These are phyloP conservation scores for Pardosa pseudoannulata DNA, from an alignment of 2,888 invertebrate genomes.

Conservation along the genomic window DNA sequence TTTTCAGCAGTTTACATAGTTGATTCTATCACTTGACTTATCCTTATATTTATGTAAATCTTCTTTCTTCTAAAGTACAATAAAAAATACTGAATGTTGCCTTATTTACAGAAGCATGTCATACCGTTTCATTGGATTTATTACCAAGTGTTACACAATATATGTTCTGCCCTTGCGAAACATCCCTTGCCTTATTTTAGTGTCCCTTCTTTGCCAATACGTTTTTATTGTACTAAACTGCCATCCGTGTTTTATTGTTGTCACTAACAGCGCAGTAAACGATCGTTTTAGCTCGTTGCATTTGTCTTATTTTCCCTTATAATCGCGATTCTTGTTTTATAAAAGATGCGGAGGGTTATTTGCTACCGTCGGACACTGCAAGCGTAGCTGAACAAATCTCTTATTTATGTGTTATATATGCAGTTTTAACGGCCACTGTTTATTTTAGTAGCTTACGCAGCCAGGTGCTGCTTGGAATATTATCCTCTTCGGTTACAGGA, in stretches of 20 bases:
- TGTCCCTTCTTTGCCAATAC: neutral
- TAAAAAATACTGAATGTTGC: too few relatives aligned
- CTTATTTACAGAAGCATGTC: too few relatives aligned
- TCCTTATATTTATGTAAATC: too few relatives aligned
- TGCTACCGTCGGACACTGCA: neutral
- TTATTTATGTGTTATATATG: neutral
- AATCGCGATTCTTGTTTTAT: neutral
- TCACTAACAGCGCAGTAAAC: constrained; percentile 22
- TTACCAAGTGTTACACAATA: too few relatives aligned
- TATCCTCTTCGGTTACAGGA: too few relatives aligned
- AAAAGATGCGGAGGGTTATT: neutral
- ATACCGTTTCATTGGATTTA: too few relatives aligned
- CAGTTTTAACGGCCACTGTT: neutral
- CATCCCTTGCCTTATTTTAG: too few relatives aligned
- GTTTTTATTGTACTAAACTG: constrained; percentile 8
- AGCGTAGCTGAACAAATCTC: neutral
- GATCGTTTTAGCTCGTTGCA: neutral
- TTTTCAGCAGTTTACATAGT: too few relatives aligned
- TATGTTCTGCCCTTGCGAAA: too few relatives aligned
- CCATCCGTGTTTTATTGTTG: constrained; percentile 21
- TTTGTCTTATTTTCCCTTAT: neutral
- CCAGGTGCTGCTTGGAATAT: too few relatives aligned
- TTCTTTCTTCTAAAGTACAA: too few relatives aligned
- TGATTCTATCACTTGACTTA: too few relatives aligned
- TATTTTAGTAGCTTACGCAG: neutral